These are phyloP conservation scores for Tyrannus savana DNA, from an alignment of 2,113 vertebrate genomes.

Conservation along the genomic window DNA sequence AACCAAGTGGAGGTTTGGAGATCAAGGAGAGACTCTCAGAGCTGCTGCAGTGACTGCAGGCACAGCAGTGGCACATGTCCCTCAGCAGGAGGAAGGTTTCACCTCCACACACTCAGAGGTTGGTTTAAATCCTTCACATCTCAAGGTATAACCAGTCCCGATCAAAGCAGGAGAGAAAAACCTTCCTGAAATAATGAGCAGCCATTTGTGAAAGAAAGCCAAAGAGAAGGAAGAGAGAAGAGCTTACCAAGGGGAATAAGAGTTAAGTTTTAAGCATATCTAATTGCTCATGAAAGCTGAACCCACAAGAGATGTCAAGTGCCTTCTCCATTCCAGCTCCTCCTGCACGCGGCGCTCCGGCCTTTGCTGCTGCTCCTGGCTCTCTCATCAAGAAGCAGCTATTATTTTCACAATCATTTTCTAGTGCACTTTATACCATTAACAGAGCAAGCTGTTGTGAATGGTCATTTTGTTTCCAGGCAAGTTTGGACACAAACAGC, in stretches of 20 bases:
- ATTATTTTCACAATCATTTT: conserved; percentile 35
- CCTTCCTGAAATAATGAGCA: not conserved
- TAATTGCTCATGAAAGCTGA: not conserved
- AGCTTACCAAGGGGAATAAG: not conserved
- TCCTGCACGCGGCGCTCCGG: fast-evolving
- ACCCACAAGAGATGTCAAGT: conserved; percentile 3
- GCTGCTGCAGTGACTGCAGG: not conserved
- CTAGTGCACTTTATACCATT: conserved; percentile 3
- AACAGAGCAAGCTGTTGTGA: not conserved
- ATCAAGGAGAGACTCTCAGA: not conserved
- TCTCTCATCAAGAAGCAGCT: conserved; percentile 11
- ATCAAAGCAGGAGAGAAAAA: not conserved
- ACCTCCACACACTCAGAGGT: not conserved
- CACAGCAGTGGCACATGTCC: not conserved
- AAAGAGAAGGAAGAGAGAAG: not conserved
- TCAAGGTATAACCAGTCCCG: not conserved
- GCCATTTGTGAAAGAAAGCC: not conserved
- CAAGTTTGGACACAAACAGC: not conserved
- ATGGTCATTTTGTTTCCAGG: not conserved
- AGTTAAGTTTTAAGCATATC: not conserved
- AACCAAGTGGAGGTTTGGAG: not conserved
- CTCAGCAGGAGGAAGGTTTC: not conserved
- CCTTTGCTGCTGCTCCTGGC: not conserved
- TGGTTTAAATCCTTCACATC: no score
- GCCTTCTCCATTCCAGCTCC: not conserved